phyloP scores from a whole-genome alignment of 1,140 invertebrate species.

The Pogonomyrmex barbatus region DNA sequence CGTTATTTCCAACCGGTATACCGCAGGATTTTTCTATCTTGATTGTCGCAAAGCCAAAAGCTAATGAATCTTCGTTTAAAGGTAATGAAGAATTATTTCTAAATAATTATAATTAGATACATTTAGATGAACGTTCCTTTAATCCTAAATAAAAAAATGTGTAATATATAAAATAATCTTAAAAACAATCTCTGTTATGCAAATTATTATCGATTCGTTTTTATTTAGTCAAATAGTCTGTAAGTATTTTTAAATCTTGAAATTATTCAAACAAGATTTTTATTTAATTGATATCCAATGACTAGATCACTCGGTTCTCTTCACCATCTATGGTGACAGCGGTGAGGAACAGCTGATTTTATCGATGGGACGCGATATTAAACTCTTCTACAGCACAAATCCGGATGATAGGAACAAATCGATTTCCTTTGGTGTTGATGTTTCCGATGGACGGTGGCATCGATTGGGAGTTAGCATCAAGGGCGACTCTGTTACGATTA shows the following conservation, averaged over 20 bases:
- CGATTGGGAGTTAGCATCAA: slow-evolving; percentile 92
- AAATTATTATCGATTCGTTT: not conserved
- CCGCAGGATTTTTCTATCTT: slow-evolving; percentile 34
- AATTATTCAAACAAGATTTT: not conserved
- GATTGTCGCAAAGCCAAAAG: slow-evolving; percentile 13
- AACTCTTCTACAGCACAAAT: slow-evolving; percentile 89
- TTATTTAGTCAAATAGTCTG: not conserved
- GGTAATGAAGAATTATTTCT: not conserved
- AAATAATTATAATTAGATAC: not conserved
- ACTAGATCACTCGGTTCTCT: slow-evolving; percentile 18
- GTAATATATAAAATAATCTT: not conserved
- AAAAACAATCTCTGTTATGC: not conserved
- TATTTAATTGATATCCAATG: slow-evolving; percentile 12
- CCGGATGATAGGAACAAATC: slow-evolving; percentile 86
- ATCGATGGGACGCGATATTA: slow-evolving; percentile 89
- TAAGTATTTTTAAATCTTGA: slow-evolving; percentile 10
- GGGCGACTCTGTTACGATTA: slow-evolving; percentile 90
- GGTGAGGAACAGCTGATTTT: slow-evolving; percentile 92
- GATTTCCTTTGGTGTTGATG: slow-evolving; percentile 88
- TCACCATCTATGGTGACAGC: slow-evolving; percentile 88
- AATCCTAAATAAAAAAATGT: not conserved
- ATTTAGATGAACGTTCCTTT: not conserved
- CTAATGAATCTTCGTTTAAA: not conserved
- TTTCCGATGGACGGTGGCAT: slow-evolving; percentile 93
- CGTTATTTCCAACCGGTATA: slow-evolving; percentile 11